Conservation (phyloP, 2,888 invertebrate genomes). For the Balanococcus diminutus region DNA sequence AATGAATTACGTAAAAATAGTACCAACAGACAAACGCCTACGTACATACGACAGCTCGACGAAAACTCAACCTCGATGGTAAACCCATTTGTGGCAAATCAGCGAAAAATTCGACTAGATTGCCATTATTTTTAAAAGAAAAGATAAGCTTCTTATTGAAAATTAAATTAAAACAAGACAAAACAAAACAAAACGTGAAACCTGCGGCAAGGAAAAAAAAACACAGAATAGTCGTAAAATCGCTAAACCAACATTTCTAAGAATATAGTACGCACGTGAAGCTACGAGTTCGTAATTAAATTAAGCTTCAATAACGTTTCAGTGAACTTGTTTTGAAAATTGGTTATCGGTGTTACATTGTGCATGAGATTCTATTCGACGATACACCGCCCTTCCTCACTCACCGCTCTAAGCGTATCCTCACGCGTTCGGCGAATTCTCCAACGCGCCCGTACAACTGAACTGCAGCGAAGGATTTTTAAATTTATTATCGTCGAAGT, state of each 20-base stretch:
- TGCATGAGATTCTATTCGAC: slow-evolving; percentile 6
- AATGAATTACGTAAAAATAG: too few species aligned
- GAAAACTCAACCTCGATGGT: background rate
- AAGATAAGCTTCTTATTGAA: slow-evolving; percentile 16
- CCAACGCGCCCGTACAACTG: background rate
- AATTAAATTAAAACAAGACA: too few species aligned
- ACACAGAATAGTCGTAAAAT: too few species aligned
- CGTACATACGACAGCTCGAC: too few species aligned
- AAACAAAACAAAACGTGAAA: too few species aligned
- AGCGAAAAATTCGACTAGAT: slow-evolving; percentile 2
- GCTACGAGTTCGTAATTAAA: slow-evolving; percentile 29
- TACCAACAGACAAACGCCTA: too few species aligned
- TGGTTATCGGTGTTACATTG: slow-evolving; percentile 19
- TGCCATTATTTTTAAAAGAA: slow-evolving; percentile 25
- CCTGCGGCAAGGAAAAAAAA: too few species aligned
- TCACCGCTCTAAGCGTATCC: too few species aligned
- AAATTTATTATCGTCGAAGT: background rate
- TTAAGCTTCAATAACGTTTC: slow-evolving; percentile 38
- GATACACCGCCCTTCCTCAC: background rate
- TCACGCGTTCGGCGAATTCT: background rate
- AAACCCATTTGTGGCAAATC: slow-evolving; percentile 21
- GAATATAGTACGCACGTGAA: slow-evolving; percentile 9
- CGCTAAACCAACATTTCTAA: too few species aligned
- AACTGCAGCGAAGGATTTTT: background rate
- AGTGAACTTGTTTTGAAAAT: slow-evolving; percentile 18